phyloP scores from a whole-genome alignment of 2,797 vertebrate genomes.

The Strix occidentalis region DNA sequence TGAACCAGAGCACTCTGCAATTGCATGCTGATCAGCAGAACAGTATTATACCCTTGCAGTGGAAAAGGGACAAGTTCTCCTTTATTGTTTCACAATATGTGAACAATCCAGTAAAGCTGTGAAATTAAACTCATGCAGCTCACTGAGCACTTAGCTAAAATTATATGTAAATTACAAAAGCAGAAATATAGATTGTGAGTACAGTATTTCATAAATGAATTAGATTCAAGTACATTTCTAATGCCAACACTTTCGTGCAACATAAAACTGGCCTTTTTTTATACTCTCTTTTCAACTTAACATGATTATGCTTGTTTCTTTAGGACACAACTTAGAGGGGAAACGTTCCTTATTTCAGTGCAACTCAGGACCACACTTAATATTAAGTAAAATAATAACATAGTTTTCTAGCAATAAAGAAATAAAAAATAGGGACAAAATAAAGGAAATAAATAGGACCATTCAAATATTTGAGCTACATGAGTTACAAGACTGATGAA shows the following conservation, averaged over 20 bases:
- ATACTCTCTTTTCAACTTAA: background rate
- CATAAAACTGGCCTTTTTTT: background rate
- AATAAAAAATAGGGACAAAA: background rate
- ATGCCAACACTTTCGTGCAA: background rate
- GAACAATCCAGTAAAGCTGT: background rate
- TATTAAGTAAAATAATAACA: background rate
- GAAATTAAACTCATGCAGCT: background rate
- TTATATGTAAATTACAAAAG: background rate
- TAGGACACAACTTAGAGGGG: background rate
- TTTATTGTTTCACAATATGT: background rate
- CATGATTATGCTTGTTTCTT: background rate
- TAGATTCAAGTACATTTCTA: background rate
- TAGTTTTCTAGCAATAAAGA: background rate
- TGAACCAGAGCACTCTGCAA: background rate
- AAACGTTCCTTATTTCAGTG: background rate
- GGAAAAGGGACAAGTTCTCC: background rate
- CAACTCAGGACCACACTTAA: background rate
- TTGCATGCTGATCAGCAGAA: background rate
- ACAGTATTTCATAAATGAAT: background rate
- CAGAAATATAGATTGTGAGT: background rate
- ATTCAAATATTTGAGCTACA: background rate
- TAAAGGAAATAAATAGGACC: background rate
- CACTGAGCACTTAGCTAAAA: background rate
- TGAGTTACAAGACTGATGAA: background rate
- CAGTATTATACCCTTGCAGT: background rate